A percentile compares a stretch with the other conserved stretches of the same genome.
phyloP scores from a whole-genome alignment of 2,797 vertebrate species.

The Phalloptychus januarius region DNA sequence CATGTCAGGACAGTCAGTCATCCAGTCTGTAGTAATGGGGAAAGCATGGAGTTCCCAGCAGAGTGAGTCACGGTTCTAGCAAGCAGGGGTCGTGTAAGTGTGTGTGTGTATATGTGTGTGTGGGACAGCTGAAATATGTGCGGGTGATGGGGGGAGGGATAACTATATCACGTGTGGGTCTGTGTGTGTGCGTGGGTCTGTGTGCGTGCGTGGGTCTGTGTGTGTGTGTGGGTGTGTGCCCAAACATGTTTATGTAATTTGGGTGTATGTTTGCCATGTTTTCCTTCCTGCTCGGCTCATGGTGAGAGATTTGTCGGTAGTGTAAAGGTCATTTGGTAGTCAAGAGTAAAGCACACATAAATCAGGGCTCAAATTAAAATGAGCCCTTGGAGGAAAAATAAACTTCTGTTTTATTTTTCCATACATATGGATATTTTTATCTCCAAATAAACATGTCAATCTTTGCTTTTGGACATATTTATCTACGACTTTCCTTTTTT shows the following conservation, averaged over 20 bases:
- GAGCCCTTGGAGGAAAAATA: not conserved
- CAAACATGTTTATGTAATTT: constrained; percentile 48
- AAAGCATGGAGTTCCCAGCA: constrained; percentile 78
- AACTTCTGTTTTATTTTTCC: not conserved
- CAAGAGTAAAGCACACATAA: constrained; percentile 29
- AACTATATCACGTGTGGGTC: constrained; percentile 12
- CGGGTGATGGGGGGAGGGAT: constrained; percentile 23
- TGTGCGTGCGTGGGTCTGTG: not conserved
- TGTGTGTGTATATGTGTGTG: constrained; percentile 21
- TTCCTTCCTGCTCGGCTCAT: constrained; percentile 51
- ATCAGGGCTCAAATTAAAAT: not conserved
- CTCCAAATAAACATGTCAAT: not conserved
- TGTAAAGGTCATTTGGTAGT: constrained; percentile 48
- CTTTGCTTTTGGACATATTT: not conserved
- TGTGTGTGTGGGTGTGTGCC: not conserved
- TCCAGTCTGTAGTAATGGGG: constrained; percentile 61
- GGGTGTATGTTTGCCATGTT: constrained; percentile 41
- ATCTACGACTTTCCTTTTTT: not conserved
- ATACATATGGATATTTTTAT: constrained; percentile 1
- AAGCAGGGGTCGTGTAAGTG: constrained; percentile 52
- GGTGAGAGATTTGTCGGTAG: constrained; percentile 15
- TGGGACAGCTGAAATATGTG: constrained; percentile 26
- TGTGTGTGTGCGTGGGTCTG: not conserved
- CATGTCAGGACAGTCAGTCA: constrained; percentile 40
- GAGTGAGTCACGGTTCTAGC: constrained; percentile 63